These are phyloP conservation scores for Morus bassanus DNA, from an alignment of 2,797 vertebrate genomes.

Conservation along the genomic window DNA sequence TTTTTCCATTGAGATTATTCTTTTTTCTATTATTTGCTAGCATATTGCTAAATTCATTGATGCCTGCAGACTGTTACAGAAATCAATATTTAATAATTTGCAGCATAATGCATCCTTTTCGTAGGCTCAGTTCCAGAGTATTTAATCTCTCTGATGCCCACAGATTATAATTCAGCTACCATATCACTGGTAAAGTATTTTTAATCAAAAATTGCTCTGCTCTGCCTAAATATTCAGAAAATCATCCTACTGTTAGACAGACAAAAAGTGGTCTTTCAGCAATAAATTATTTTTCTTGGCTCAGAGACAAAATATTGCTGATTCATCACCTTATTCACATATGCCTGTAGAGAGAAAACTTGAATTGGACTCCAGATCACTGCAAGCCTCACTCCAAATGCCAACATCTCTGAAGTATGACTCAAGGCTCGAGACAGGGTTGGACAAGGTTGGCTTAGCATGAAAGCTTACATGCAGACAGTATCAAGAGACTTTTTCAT, in stretches of 20 bases:
- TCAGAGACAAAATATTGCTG: not conserved
- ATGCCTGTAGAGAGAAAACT: not conserved
- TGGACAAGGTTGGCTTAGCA: not conserved
- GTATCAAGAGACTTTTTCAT: not conserved
- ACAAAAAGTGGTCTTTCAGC: not conserved
- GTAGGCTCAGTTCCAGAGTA: not conserved
- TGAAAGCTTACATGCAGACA: not conserved
- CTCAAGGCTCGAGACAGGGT: not conserved
- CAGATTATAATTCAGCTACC: constrained; percentile 22
- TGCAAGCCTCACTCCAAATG: not conserved
- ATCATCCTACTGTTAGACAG: not conserved
- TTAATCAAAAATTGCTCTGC: constrained; percentile 26
- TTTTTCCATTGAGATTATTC: not conserved
- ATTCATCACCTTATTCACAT: not conserved
- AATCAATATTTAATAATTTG: constrained; percentile 58
- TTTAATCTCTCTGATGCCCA: constrained; percentile 10
- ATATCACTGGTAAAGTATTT: not conserved
- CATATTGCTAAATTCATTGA: constrained; percentile 26
- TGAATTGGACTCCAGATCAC: not conserved
- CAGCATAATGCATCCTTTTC: constrained; percentile 28
- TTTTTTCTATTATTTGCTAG: constrained; percentile 26
- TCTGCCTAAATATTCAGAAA: constrained; percentile 34
- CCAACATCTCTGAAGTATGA: not conserved
- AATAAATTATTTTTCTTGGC: constrained; percentile 18
- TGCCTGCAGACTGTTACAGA: not conserved